Conservation (phyloP, 1,140 invertebrate genomes). For the Laupala kohalensis region DNA sequence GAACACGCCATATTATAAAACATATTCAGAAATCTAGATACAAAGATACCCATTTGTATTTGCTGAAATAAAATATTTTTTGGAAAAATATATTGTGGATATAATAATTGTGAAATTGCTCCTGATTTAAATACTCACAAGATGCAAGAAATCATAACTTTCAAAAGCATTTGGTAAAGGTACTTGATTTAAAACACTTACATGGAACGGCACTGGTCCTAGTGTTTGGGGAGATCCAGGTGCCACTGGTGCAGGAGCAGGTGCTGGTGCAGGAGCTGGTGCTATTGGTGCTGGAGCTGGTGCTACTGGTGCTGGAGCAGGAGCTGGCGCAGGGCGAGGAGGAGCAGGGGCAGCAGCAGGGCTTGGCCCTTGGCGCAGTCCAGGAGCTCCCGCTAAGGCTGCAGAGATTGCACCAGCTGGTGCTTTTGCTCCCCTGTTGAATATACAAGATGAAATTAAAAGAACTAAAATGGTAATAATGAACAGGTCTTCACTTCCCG, state of each 20-base stretch:
- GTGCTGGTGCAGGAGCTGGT: slow-evolving; percentile 17
- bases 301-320: slow-evolving; percentile 18
- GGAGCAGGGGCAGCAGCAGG: slow-evolving; percentile 30
- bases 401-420: slow-evolving; percentile 51
- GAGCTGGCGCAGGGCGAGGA: slow-evolving; percentile 14
- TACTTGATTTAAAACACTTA: slow-evolving; percentile 19
- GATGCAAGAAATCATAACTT: too few species aligned
- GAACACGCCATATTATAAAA: too few species aligned
- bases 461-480: too few species aligned
- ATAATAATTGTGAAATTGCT: too few species aligned
- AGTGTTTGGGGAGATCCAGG: slow-evolving; percentile 25
- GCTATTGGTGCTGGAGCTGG: too few species aligned
- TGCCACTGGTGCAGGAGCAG: slow-evolving; percentile 14
- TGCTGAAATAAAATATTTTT: too few species aligned
- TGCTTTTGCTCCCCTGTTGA: slow-evolving; percentile 27
- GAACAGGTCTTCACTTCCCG: too few species aligned
- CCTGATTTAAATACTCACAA: too few species aligned
- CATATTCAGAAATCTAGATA: too few species aligned
- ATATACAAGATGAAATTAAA: neutral
- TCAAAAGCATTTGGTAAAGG: neutral
- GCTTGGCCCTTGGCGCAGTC: slow-evolving; percentile 10
- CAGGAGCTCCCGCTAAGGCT: slow-evolving; percentile 32
- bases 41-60: too few species aligned
- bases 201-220: slow-evolving; percentile 28
- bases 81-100: too few species aligned